A percentile compares a stretch with the other conserved stretches of the same genome.
phyloP scores from a whole-genome alignment of 2,113 vertebrate species.

The Burhinus oedicnemus region DNA sequence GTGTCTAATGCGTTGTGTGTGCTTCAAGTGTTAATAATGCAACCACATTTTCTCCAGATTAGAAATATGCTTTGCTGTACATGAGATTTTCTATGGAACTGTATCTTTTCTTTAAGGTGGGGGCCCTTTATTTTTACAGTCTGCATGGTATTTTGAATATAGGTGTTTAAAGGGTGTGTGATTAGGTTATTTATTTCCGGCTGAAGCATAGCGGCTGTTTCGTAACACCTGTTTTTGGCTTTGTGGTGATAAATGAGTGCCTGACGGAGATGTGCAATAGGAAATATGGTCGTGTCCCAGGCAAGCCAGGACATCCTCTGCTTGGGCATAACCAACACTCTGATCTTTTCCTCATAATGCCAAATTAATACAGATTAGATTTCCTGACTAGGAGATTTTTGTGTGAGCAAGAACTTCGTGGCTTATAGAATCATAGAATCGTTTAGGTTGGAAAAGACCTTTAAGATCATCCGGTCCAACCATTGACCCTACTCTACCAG shows the following conservation, averaged over 20 bases:
- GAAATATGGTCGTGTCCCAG: rapidly evolving
- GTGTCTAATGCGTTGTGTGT: not conserved
- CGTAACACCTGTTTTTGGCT: not conserved
- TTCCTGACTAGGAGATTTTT: not conserved
- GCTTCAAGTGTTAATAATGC: not conserved
- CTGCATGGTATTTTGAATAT: not conserved
- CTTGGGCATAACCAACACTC: not conserved
- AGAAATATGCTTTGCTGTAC: not conserved
- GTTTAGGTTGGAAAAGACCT: no score
- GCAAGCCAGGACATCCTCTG: not conserved
- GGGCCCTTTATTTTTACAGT: not conserved
- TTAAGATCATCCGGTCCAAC: no score
- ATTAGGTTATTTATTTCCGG: not conserved
- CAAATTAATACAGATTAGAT: not conserved
- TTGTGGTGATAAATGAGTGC: not conserved
- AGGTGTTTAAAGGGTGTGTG: not conserved
- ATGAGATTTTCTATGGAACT: not conserved
- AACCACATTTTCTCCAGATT: not conserved
- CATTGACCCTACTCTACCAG: no score
- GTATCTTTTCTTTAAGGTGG: not conserved
- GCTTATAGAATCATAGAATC: no score
- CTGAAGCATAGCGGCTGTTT: not conserved
- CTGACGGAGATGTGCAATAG: rapidly evolving
- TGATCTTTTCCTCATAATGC: not conserved
- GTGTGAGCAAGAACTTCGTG: not conserved